Evolutionary conservation across 2,888 invertebrate genomes (phyloP).

Genomic region (Harpalus rubripes): DNA sequence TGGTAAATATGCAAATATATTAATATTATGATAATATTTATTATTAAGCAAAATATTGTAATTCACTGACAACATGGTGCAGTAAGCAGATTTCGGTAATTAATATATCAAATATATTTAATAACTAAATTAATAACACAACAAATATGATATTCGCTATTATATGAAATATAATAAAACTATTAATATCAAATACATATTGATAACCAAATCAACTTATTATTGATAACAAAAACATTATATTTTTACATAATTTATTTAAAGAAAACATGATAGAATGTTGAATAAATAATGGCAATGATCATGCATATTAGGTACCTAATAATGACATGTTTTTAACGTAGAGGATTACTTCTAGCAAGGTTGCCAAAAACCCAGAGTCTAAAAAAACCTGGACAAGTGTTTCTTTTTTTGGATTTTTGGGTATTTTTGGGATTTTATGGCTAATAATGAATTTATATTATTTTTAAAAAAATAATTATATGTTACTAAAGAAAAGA

Average conservation of each 20-base stretch:
- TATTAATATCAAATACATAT: background rate
- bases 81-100: conserved; percentile 47
- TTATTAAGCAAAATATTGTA: conserved; percentile 28
- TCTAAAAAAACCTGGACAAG: no score
- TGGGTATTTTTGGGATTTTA: no score
- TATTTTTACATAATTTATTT: background rate
- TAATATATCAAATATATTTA: conserved; percentile 39
- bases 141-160: conserved; percentile 22
- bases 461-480: no score
- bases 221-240: background rate
- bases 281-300: no score
- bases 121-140: conserved; percentile 45
- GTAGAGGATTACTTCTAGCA: no score
- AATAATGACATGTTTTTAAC: no score
- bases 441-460: no score
- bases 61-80: conserved; percentile 17
- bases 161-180: conserved; percentile 3
- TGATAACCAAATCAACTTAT: background rate
- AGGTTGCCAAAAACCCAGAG: no score
- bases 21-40: conserved; percentile 31
- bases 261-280: no score
- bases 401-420: no score
- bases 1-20: conserved; percentile 35
- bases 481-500: no score
- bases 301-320: no score